These are phyloP conservation scores for Diachasmimorpha longicaudata DNA, from an alignment of 1,140 invertebrate genomes.

Conservation along the genomic window DNA sequence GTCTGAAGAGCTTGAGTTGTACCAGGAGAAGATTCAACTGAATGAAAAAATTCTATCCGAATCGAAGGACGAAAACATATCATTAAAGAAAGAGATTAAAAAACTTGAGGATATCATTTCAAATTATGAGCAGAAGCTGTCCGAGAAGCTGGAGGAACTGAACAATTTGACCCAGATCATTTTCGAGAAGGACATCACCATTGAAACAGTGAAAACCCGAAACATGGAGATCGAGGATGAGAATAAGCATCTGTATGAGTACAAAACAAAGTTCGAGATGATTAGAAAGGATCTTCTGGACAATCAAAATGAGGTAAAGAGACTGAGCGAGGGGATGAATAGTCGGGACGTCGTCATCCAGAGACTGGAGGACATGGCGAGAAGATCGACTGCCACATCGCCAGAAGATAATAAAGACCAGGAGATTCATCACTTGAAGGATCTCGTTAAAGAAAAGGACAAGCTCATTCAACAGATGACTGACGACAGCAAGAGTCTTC, in stretches of 20 bases:
- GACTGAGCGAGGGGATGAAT: conserved; percentile 48
- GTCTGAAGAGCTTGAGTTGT: conserved; percentile 64
- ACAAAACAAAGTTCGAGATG: conserved; percentile 41
- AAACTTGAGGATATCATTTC: conserved; percentile 41
- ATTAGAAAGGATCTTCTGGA: conserved; percentile 38
- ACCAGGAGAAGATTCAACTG: conserved; percentile 65
- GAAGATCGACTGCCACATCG: conserved; percentile 35
- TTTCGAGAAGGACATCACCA: conserved; percentile 50
- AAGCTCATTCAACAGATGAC: conserved; percentile 62
- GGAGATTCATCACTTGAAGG: conserved; percentile 66
- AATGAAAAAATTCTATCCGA: conserved; percentile 69
- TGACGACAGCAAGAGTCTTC: conserved; percentile 62
- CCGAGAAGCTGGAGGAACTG: conserved; percentile 44
- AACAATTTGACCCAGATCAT: conserved; percentile 43
- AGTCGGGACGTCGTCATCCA: conserved; percentile 47
- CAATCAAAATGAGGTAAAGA: conserved; percentile 43
- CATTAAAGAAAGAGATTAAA: conserved; percentile 60
- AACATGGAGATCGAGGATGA: conserved; percentile 51
- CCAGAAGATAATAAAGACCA: conserved; percentile 53
- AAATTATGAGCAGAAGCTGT: conserved; percentile 33
- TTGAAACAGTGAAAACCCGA: conserved; percentile 49
- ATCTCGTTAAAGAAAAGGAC: conserved; percentile 67
- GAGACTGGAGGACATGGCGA: conserved; percentile 50
- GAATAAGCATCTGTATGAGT: conserved; percentile 48
- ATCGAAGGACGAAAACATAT: conserved; percentile 66